These are phyloP conservation scores for Plumapathes pennacea DNA, from an alignment of 92 coral and sea anemone species.

Conservation along the genomic window DNA sequence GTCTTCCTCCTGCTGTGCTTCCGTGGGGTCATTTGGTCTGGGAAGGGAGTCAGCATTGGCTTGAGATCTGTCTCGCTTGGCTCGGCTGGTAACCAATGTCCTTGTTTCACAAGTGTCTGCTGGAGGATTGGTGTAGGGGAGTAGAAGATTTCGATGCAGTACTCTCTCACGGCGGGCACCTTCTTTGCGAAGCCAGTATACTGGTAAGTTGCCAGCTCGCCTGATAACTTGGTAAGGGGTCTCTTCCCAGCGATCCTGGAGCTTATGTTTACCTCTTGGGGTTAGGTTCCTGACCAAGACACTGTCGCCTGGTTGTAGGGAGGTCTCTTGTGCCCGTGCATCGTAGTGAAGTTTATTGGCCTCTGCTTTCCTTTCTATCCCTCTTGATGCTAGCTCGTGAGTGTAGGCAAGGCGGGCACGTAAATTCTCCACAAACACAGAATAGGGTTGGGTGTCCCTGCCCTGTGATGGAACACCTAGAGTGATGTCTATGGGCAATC, in stretches of 20 bases:
- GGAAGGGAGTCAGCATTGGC: not conserved
- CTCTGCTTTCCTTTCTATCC: not conserved
- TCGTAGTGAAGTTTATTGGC: not conserved
- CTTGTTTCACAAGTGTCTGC: not conserved
- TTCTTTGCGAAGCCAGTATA: constrained; percentile 4
- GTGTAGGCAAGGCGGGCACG: constrained; percentile 8
- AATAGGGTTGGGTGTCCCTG: constrained; percentile 3
- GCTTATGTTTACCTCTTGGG: constrained; percentile 11
- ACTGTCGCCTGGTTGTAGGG: constrained; percentile 14
- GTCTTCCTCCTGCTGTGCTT: not conserved
- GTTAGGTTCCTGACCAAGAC: constrained; percentile 20
- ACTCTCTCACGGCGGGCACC: not conserved
- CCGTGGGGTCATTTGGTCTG: not conserved
- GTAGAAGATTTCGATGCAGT: not conserved
- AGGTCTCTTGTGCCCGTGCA: not conserved
- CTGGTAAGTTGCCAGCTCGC: not conserved
- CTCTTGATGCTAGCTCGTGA: constrained; percentile 6
- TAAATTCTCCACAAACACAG: too few species aligned
- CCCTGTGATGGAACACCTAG: constrained; percentile 2
- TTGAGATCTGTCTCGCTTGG: too few species aligned
- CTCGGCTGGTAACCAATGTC: not conserved
- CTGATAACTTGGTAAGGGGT: not conserved
- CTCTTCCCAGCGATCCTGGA: not conserved
- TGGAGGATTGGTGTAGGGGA: not conserved
- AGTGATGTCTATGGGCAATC: constrained; percentile 18